Evolutionary conservation across 2,888 invertebrate genomes (phyloP), one percentile per base, ranked within the genome.

Genomic region (Hofmannophila pseudospretella): DNA sequence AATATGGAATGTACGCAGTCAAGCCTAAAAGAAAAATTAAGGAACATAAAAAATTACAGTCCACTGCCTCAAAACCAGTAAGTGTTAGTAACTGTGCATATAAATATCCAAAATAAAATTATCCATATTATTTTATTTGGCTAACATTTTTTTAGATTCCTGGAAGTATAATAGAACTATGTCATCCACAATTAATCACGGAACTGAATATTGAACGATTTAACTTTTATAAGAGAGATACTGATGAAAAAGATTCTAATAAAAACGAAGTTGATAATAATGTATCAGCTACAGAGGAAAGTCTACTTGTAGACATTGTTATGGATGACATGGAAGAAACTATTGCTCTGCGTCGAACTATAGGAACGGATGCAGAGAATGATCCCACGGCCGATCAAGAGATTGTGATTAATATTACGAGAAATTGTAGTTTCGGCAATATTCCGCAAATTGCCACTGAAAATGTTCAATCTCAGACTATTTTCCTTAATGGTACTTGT

Each of bases 401-500:
- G 33, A 54, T 42, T 2, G 30, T 53, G 14, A 38, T 63, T 34
- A 53, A 59, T 33, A 47, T 67, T n/a, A 45, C 64, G 30, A 59
- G 64, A 42, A 61, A 67, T 13, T 47, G 60, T 16, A 61, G 58
- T 34, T 45, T 58, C 34, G 54, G 46, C 39, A 55, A 56, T 23
- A 59, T 59, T 33, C 46, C 51, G 34, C 44, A 57, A 41, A 42
- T 51, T n/a, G 51, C 55, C 13, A 48, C 50, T 10, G 70, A 68
- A 46, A 63, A 66, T 47, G 48, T 60, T 20, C 48, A 62, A 25
- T 69, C 75, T 0, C 61, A 75, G 45, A 67, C 69, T 19, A 71
- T 82, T 56, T 82, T 82, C 58, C 58, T 81, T 40, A 66, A 72
- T 37, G 85, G 85, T 84, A 27, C 13, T 28, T 14, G 13, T 4